Evolutionary conservation across 2,113 vertebrate genomes (phyloP).

Genomic region (Echinops telfairi): DNA sequence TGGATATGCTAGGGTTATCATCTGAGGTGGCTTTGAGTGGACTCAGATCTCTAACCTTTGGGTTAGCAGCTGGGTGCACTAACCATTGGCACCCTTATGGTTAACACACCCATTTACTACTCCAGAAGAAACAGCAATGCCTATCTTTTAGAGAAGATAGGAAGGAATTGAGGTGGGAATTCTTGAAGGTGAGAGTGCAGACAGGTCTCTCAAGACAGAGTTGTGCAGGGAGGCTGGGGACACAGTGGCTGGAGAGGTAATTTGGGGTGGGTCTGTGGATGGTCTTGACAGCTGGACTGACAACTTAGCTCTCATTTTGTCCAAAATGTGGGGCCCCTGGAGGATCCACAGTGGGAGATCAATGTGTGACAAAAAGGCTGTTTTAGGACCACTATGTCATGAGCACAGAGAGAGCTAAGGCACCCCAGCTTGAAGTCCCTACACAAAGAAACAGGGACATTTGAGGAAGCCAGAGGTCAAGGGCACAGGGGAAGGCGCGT

Average conservation of each 20-base stretch:
- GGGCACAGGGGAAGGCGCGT: background rate
- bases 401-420: background rate
- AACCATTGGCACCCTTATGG: background rate
- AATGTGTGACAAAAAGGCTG: background rate
- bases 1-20: background rate
- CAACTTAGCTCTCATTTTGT: background rate
- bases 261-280: background rate
- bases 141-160: background rate
- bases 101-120: background rate
- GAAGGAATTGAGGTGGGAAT: background rate
- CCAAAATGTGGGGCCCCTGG: background rate
- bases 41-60: background rate
- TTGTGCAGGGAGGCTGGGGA: background rate
- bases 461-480: background rate
- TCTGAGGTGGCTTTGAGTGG: background rate
- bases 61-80: background rate
- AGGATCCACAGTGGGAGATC: background rate
- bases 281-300: background rate
- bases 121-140: background rate
- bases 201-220: background rate
- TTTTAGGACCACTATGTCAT: background rate
- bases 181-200: background rate
- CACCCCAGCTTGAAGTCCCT: background rate
- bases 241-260: background rate
- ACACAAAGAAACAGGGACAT: background rate